Conservation (phyloP, 1,140 invertebrate species). For the Meloidogyne hapla region DNA sequence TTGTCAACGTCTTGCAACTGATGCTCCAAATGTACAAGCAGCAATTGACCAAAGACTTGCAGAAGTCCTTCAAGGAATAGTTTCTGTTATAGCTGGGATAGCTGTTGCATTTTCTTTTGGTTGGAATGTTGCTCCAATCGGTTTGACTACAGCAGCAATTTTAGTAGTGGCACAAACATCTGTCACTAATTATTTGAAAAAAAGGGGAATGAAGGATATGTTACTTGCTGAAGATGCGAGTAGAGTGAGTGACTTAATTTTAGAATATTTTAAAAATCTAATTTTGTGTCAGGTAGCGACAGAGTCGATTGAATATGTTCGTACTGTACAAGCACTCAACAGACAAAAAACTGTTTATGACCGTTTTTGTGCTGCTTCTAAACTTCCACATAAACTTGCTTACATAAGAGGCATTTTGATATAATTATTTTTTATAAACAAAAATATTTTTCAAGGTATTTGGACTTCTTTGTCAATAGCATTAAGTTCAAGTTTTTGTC, state of each 20-base stretch:
- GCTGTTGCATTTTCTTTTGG: slow-evolving; percentile 64
- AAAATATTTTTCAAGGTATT: slow-evolving; percentile 37
- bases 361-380: slow-evolving; percentile 36
- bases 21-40: slow-evolving; percentile 68
- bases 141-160: slow-evolving; percentile 43
- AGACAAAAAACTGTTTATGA: slow-evolving; percentile 43
- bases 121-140: slow-evolving; percentile 62
- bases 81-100: slow-evolving; percentile 65
- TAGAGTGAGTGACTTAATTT: not conserved
- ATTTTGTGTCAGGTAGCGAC: slow-evolving; percentile 40
- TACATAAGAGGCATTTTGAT: slow-evolving; percentile 40
- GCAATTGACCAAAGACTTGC: slow-evolving; percentile 67
- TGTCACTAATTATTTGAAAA: slow-evolving; percentile 55
- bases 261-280: not conserved
- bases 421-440: slow-evolving; percentile 2
- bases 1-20: slow-evolving; percentile 67
- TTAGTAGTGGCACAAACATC: slow-evolving; percentile 40
- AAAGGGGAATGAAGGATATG: slow-evolving; percentile 48
- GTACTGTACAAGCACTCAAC: slow-evolving; percentile 54
- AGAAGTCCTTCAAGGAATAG: slow-evolving; percentile 65
- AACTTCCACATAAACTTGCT: slow-evolving; percentile 43
- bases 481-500: slow-evolving; percentile 42
- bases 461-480: slow-evolving; percentile 54
- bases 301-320: slow-evolving; percentile 57
- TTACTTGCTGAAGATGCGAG: slow-evolving; percentile 46